phyloP scores from a whole-genome alignment of 2,113 vertebrate genomes.

The Xenopus laevis region DNA sequence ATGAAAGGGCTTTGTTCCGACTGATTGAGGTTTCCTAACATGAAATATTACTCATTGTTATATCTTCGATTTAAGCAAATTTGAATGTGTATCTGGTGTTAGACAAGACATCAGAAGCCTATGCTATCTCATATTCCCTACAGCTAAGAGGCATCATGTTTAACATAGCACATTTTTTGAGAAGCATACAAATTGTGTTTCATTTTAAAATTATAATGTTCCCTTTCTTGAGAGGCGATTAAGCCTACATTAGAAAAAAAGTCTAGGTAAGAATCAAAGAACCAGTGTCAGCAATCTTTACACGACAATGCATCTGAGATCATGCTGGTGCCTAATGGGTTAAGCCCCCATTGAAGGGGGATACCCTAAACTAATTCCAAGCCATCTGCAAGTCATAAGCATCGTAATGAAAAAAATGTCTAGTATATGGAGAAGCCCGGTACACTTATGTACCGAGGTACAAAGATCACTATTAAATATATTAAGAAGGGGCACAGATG shows the following conservation, averaged over 20 bases:
- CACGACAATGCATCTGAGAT: too few species aligned
- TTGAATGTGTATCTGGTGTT: constrained; percentile 50
- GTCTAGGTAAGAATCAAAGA: constrained; percentile 15
- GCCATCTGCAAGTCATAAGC: constrained; percentile 45
- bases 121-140: constrained; percentile 56
- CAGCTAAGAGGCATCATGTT: constrained; percentile 49
- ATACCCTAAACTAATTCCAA: constrained; percentile 24
- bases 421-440: constrained; percentile 26
- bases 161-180: constrained; percentile 58
- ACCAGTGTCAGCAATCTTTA: neutral
- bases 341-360: constrained; percentile 8
- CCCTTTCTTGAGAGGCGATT: constrained; percentile 61
- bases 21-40: constrained; percentile 35
- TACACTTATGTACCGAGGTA: constrained; percentile 41
- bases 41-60: constrained; percentile 29
- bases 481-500: constrained; percentile 45
- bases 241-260: constrained; percentile 8
- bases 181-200: constrained; percentile 62
- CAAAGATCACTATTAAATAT: constrained; percentile 45
- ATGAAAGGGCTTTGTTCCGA: constrained; percentile 37
- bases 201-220: constrained; percentile 58
- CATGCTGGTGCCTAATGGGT: neutral
- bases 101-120: constrained; percentile 49
- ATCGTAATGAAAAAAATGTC: constrained; percentile 42
- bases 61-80: constrained; percentile 51